Evolutionary conservation across 1,140 invertebrate genomes (phyloP).

Genomic region (Rhagoletis pomonella): DNA sequence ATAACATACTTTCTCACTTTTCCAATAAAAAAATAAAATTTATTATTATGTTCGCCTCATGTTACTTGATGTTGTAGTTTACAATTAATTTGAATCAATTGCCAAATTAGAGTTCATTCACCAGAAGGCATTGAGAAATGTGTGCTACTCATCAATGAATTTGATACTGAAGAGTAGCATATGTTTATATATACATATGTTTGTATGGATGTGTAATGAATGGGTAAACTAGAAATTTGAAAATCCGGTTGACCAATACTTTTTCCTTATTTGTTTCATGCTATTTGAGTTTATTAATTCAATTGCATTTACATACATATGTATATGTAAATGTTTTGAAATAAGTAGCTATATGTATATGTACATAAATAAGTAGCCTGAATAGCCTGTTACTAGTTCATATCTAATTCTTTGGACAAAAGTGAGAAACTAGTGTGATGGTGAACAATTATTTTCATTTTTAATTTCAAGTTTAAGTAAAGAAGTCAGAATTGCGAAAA

Average conservation of each 20-base stretch:
- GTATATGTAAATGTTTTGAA: too few species aligned
- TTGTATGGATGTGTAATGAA: not conserved
- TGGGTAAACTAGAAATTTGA: not conserved
- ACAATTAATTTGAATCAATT: constrained; percentile 31
- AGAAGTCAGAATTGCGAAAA: not conserved
- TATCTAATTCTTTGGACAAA: too few species aligned
- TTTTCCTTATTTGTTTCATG: not conserved
- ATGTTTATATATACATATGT: too few species aligned
- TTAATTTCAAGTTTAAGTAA: not conserved
- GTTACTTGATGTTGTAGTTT: not conserved
- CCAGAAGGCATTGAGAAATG: not conserved
- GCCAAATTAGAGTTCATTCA: constrained; percentile 36
- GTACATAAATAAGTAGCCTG: too few species aligned
- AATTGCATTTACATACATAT: too few species aligned
- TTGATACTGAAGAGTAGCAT: too few species aligned
- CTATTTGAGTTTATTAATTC: too few species aligned
- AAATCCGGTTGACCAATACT: not conserved
- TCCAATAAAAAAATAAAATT: not conserved
- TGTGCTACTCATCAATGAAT: not conserved
- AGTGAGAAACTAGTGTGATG: too few species aligned
- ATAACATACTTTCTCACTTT: not conserved
- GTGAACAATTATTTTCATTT: not conserved
- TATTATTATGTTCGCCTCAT: not conserved
- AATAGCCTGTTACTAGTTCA: too few species aligned
- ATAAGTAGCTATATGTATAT: too few species aligned